Percentiles rank a stretch among this genome's conserved stretches.
Evolutionary conservation across 2,888 invertebrate genomes (phyloP).

Genomic region (Torymus texanus): DNA sequence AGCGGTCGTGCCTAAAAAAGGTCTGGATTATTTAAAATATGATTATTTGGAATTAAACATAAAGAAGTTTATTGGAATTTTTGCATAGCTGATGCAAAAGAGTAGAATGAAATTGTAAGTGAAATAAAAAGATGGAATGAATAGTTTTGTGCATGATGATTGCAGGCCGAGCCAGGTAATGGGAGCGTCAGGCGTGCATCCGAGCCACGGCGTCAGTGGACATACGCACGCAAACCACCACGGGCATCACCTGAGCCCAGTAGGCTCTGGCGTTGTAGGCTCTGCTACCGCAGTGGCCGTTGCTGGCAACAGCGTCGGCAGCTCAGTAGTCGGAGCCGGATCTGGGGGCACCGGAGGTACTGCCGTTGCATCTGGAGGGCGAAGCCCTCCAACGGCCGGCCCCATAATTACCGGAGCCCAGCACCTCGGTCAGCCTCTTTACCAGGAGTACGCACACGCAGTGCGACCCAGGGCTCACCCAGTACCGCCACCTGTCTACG

Average conservation of each 20-base stretch:
- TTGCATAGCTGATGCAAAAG: not conserved
- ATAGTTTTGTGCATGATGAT: constrained; percentile 23
- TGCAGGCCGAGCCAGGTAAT: constrained; percentile 74
- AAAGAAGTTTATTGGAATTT: too few relatives aligned
- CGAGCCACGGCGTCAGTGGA: constrained; percentile 70
- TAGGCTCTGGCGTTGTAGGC: constrained; percentile 4
- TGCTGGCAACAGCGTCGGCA: not conserved
- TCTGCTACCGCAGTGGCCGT: constrained; percentile 1
- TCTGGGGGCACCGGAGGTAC: not conserved
- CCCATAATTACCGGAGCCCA: constrained; percentile 69
- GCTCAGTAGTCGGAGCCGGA: not conserved
- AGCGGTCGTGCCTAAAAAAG: too few relatives aligned
- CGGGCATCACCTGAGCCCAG: constrained; percentile 43
- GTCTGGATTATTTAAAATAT: too few relatives aligned
- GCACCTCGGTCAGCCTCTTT: constrained; percentile 80
- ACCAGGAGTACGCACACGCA: constrained; percentile 77
- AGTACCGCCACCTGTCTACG: constrained; percentile 84
- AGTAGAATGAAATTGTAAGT: not conserved
- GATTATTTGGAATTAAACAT: too few relatives aligned
- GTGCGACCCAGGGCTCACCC: constrained; percentile 73
- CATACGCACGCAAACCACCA: constrained; percentile 66
- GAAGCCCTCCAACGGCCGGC: constrained; percentile 66
- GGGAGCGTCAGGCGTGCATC: constrained; percentile 68
- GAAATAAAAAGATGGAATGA: not conserved
- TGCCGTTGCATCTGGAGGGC: constrained; percentile 11